Conservation (phyloP, 2,888 invertebrate genomes). For the Sisyra nigra region DNA sequence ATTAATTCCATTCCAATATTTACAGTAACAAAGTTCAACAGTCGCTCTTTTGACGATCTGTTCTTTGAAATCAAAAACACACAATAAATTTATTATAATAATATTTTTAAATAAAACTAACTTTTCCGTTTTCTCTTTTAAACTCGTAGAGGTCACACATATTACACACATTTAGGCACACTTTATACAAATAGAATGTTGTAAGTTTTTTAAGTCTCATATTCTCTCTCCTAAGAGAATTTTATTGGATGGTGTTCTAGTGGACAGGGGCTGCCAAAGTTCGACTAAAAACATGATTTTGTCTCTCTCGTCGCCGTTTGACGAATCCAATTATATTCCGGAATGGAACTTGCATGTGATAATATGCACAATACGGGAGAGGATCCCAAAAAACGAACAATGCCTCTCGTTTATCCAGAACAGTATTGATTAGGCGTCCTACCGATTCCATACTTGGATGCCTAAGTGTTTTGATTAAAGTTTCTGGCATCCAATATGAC, state of each 20-base stretch:
- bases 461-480: constrained; percentile 30
- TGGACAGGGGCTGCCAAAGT: constrained; percentile 25
- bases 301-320: constrained; percentile 23
- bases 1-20: too few relatives aligned
- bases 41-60: too few relatives aligned
- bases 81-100: too few relatives aligned
- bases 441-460: constrained; percentile 33
- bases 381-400: constrained; percentile 75
- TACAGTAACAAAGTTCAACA: too few relatives aligned
- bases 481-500: constrained; percentile 42
- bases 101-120: too few relatives aligned
- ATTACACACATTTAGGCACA: too few relatives aligned
- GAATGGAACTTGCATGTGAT: constrained; percentile 61
- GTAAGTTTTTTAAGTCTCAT: too few relatives aligned
- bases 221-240: neutral
- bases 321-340: constrained; percentile 38
- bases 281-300: constrained; percentile 21
- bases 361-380: constrained; percentile 70
- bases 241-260: constrained; percentile 14
- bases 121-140: too few relatives aligned
- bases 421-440: constrained; percentile 44
- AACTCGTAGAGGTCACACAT: too few relatives aligned
- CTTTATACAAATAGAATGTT: too few relatives aligned
- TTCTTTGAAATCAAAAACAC: too few relatives aligned
- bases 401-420: constrained; percentile 63